Conservation (phyloP, 2,113 vertebrate genomes). For the Ramphastos sulfuratus region DNA sequence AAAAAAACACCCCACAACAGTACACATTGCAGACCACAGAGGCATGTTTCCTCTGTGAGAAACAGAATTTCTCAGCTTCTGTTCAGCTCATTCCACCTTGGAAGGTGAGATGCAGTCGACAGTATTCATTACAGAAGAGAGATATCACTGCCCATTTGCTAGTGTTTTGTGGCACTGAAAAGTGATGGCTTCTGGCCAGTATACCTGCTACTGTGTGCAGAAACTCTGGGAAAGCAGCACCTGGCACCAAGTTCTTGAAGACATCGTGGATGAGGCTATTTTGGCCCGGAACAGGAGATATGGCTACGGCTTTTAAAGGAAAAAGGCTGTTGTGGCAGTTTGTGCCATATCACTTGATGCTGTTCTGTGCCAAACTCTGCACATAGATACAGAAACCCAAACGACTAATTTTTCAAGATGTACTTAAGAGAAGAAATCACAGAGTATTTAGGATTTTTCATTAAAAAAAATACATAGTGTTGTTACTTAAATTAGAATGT, state of each 20-base stretch:
- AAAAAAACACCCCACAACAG: neutral
- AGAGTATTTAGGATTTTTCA: neutral
- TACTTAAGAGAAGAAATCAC: neutral
- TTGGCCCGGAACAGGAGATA: neutral
- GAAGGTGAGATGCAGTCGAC: neutral
- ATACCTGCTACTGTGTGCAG: neutral
- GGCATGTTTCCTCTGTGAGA: neutral
- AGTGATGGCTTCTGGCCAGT: neutral
- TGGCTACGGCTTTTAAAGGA: neutral
- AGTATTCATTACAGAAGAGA: neutral
- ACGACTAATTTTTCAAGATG: neutral
- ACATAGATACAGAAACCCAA: neutral
- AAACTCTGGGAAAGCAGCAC: neutral
- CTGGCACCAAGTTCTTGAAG: neutral
- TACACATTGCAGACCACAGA: neutral
- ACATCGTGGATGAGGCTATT: neutral
- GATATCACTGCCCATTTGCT: neutral
- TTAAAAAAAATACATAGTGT: neutral
- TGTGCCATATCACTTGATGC: neutral
- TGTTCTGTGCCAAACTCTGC: neutral
- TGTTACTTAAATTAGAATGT: neutral
- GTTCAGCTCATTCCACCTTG: neutral
- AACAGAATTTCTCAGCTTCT: neutral
- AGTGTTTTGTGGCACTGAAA: neutral
- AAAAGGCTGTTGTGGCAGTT: neutral